Base-by-base conservation (phyloP, 1,140 invertebrate species). In the Eubasilissa regina region DNA sequence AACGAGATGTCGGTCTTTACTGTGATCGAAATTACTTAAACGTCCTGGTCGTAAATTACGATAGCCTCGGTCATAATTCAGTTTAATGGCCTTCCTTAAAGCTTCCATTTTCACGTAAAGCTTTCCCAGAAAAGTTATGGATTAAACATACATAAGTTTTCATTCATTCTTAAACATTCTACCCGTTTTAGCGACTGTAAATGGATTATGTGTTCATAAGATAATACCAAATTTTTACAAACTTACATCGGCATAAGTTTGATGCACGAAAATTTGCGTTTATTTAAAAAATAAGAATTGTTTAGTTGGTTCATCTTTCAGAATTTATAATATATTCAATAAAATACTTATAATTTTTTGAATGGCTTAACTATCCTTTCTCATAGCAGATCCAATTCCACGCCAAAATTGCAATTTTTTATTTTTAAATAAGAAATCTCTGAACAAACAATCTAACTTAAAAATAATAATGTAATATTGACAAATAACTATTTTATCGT, bases 21-120 rank as follows among this genome's bases (percentile, higher is more conserved):
- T 15, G 21, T 45, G 44, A 76, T 76, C 74, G 58, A 48, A 76
- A 76, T 76, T 76, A 76, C 74, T 64, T 48, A 45, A 76, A 76
- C 56, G 74, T 76, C 44, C 19, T 47, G 19, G 6, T 45, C 56
- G 56, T 76, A 76, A 66, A 66, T 66, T 66, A 66, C 62, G 11
- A 47, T 45, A 44, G 62, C 62, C 62, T 66, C n/a, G 35, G 62
- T 19, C n/a, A 66, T 66, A 45, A 66, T 76, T 76, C 74, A 76
- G 21, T 58, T 48, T 60, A 62, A 76, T 76, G 45, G 74, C 43
- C 56, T 75, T 62, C 74, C 58, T 45, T 58, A 25, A 60, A 76
- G 45, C 74, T 48, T 43, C 68, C 47, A 73, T 55, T 73, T 70
- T 73, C 51, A 53, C 13, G 55, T 76, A 76, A 75, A 75, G 74